These are phyloP conservation scores for Apeira syringaria DNA, from an alignment of 2,888 invertebrate species.

Conservation along the genomic window DNA sequence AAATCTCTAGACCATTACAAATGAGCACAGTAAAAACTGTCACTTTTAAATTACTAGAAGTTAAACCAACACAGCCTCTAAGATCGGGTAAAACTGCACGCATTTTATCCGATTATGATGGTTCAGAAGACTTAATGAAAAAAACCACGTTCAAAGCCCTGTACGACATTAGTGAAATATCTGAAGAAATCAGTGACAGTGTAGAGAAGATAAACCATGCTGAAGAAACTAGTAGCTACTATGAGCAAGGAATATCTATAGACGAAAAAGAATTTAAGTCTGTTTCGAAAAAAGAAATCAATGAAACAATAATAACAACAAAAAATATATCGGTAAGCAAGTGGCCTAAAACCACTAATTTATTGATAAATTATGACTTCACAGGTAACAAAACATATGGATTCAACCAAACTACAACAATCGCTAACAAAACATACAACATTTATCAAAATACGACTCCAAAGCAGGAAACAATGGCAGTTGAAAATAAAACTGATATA, in stretches of 20 bases:
- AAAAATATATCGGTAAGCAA: background rate
- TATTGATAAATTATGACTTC: no score
- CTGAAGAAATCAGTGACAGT: background rate
- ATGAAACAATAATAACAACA: no score
- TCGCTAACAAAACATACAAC: no score
- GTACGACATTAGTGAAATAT: background rate
- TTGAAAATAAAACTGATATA: no score
- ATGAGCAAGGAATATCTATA: conserved; percentile 8
- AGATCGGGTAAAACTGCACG: background rate
- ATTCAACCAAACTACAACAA: no score
- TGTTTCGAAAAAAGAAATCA: background rate
- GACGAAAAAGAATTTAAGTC: background rate
- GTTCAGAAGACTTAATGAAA: background rate
- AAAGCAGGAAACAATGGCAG: no score
- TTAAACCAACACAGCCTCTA: background rate
- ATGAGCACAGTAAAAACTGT: background rate
- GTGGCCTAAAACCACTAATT: background rate
- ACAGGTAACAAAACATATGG: no score
- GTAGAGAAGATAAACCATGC: no score
- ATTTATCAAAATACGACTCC: no score
- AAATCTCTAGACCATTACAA: background rate
- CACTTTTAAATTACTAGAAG: background rate
- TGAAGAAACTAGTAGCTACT: conserved; percentile 2
- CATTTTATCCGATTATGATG: background rate
- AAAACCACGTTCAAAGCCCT: background rate